A percentile compares a stretch with the other conserved stretches of the same genome.
Conservation (phyloP, 2,888 invertebrate species). For the Macrosiphum euphorbiae region DNA sequence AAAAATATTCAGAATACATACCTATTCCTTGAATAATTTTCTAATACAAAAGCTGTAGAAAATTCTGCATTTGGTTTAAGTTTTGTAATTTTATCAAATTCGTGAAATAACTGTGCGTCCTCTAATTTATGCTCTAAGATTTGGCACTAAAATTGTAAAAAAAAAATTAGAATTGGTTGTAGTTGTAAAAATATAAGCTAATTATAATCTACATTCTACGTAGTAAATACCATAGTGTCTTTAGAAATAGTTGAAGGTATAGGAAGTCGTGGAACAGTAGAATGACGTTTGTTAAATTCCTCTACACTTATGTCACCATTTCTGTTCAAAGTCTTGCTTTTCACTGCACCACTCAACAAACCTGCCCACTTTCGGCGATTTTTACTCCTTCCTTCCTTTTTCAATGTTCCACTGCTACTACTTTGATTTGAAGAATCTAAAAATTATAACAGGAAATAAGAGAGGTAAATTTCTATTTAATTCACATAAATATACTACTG, state of each 20-base stretch:
- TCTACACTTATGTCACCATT: conserved; percentile 58
- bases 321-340: conserved; percentile 69
- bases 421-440: conserved; percentile 66
- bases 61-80: conserved; percentile 78
- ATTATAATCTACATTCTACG: conserved; percentile 69
- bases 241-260: conserved; percentile 81
- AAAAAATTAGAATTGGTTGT: conserved; percentile 24
- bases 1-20: conserved; percentile 64
- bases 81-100: conserved; percentile 88
- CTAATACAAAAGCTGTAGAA: conserved; percentile 80
- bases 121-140: conserved; percentile 78
- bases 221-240: conserved; percentile 81
- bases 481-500: background rate
- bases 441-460: background rate
- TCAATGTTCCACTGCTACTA: conserved; percentile 78
- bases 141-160: conserved; percentile 73
- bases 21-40: conserved; percentile 75
- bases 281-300: conserved; percentile 59
- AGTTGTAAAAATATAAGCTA: conserved; percentile 6
- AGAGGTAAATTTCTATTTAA: background rate
- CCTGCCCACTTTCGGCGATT: conserved; percentile 72
- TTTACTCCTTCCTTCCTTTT: conserved; percentile 76
- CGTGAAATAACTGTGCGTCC: conserved; percentile 82
- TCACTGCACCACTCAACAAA: conserved; percentile 75
- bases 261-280: conserved; percentile 66